phyloP scores from a whole-genome alignment of 2,113 vertebrate species.

The Kryptolebias marmoratus region DNA sequence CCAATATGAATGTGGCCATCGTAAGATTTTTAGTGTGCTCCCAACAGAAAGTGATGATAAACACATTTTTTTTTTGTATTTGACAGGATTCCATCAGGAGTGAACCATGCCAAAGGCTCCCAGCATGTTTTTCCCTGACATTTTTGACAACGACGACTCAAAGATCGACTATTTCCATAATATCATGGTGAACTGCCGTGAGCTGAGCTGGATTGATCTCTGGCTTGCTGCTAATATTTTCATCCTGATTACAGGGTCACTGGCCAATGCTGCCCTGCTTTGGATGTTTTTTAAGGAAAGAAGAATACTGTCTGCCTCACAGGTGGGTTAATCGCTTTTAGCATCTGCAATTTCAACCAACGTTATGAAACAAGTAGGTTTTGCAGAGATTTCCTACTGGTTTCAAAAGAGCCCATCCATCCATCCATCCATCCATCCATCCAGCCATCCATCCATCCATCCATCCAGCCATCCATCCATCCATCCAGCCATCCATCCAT shows the following conservation, averaged over 20 bases:
- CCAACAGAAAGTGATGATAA: no score
- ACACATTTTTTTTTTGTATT: not conserved
- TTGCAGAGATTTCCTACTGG: no score
- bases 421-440: not conserved
- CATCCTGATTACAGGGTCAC: constrained; percentile 9
- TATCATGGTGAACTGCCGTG: not conserved
- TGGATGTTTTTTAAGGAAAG: constrained; percentile 39
- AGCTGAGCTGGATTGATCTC: accelerated
- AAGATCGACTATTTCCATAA: no score
- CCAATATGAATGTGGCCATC: no score
- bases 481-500: not conserved
- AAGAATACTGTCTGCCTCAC: constrained; percentile 30
- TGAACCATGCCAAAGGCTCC: not conserved
- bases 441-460: no score
- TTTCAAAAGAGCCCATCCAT: not conserved
- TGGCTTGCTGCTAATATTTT: not conserved
- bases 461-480: no score
- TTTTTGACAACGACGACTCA: not conserved
- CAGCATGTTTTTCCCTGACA: not conserved
- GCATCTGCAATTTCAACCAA: not conserved
- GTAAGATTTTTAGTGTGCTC: no score
- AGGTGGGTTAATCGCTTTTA: not conserved
- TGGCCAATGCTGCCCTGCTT: constrained; percentile 35
- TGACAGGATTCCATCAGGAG: not conserved
- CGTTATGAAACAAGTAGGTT: no score